Percentiles rank a stretch among this genome's conserved stretches.
These are phyloP conservation scores for Mormyrus proboscirostris DNA, from an alignment of 2,797 vertebrate species.

Conservation along the genomic window DNA sequence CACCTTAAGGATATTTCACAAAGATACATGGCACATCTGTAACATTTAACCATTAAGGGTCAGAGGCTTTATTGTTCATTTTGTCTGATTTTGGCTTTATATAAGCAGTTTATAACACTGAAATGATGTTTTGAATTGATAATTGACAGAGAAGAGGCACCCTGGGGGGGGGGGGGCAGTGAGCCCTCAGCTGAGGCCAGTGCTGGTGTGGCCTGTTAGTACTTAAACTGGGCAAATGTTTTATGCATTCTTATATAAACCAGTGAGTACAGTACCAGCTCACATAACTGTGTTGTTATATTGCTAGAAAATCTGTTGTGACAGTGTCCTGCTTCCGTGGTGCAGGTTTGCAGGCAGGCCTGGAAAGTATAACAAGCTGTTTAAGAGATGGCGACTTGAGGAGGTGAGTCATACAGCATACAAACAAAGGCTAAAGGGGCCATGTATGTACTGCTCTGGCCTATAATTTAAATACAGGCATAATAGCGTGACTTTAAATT, in stretches of 20 bases:
- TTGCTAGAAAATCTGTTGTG: background rate
- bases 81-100: background rate
- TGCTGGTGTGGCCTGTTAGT: background rate
- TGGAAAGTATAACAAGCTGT: conserved; percentile 97
- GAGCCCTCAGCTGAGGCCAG: background rate
- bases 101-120: background rate
- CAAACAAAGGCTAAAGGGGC: background rate
- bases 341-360: conserved; percentile 91
- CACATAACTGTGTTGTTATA: background rate
- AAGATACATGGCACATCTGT: background rate
- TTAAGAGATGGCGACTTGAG: conserved; percentile 94
- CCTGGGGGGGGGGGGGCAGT: background rate
- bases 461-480: background rate
- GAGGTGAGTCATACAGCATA: conserved; percentile 71
- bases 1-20: background rate
- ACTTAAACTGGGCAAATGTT: background rate
- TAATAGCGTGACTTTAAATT: background rate
- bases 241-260: background rate
- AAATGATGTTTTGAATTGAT: background rate
- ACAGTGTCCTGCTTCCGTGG: conserved; percentile 30
- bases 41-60: background rate
- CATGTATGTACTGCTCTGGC: background rate
- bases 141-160: background rate
- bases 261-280: background rate
- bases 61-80: background rate